Conservation (phyloP, 2,888 invertebrate genomes). For the Eristalis arbustorum region DNA sequence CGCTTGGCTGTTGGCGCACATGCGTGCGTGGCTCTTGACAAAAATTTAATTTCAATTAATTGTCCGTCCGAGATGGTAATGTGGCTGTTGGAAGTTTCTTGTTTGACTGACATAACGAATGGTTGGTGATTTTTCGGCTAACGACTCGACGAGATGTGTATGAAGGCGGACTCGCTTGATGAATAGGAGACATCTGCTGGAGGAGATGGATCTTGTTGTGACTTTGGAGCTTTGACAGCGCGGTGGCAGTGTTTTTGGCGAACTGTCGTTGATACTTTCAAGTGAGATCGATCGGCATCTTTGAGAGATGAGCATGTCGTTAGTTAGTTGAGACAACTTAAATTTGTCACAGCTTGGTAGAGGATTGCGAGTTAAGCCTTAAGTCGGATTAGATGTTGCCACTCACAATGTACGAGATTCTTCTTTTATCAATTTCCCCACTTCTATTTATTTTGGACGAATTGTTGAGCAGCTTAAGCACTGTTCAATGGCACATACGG, state of each 20-base stretch:
- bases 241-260: neutral
- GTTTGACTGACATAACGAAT: neutral
- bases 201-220: neutral
- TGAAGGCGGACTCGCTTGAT: neutral
- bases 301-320: no score
- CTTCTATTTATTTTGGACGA: no score
- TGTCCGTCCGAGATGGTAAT: conserved; percentile 23
- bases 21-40: conserved; percentile 45
- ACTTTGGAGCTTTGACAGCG: neutral
- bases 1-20: conserved; percentile 3
- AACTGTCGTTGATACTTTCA: neutral
- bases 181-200: neutral
- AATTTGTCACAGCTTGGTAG: no score
- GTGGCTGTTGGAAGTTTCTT: conserved; percentile 8
- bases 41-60: conserved; percentile 46
- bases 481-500: no score
- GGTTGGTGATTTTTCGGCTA: neutral
- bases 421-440: no score
- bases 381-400: no score
- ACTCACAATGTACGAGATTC: no score
- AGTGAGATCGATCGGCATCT: neutral
- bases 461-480: no score
- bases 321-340: no score
- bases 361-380: no score
- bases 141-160: neutral